Percentiles rank a stretch among this genome's conserved stretches.
phyloP scores from a whole-genome alignment of 2,113 vertebrate genomes.

The Gymnorhina tibicen region DNA sequence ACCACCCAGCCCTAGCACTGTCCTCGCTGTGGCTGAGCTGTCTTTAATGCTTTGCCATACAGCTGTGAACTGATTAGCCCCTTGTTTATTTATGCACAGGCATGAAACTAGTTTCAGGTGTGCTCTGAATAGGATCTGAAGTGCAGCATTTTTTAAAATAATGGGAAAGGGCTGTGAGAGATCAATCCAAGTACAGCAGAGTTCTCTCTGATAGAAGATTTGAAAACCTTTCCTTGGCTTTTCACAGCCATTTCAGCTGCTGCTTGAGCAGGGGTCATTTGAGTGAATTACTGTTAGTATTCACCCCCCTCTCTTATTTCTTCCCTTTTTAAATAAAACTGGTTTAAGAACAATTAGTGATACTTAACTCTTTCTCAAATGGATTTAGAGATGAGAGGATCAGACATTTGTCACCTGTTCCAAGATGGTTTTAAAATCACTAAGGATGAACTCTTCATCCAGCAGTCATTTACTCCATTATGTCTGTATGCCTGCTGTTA shows the following conservation, averaged over 20 bases:
- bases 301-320: accelerated
- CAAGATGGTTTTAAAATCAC: neutral
- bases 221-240: neutral
- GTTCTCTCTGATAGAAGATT: neutral
- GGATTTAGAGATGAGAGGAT: neutral
- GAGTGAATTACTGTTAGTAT: neutral
- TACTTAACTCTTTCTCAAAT: neutral
- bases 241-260: neutral
- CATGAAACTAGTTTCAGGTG: neutral
- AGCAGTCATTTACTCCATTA: neutral
- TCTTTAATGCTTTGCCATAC: neutral
- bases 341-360: neutral
- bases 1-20: neutral
- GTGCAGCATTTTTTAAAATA: neutral
- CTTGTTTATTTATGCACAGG: neutral
- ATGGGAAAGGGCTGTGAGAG: neutral
- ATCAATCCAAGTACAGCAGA: neutral
- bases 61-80: neutral
- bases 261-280: neutral
- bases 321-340: neutral
- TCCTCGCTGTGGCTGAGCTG: accelerated
- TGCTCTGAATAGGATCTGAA: neutral
- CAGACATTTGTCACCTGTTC: neutral
- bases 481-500: neutral
- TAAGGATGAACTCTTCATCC: neutral